Base-by-base conservation (phyloP, 1,140 invertebrate genomes). In the Megathymus violae region DNA sequence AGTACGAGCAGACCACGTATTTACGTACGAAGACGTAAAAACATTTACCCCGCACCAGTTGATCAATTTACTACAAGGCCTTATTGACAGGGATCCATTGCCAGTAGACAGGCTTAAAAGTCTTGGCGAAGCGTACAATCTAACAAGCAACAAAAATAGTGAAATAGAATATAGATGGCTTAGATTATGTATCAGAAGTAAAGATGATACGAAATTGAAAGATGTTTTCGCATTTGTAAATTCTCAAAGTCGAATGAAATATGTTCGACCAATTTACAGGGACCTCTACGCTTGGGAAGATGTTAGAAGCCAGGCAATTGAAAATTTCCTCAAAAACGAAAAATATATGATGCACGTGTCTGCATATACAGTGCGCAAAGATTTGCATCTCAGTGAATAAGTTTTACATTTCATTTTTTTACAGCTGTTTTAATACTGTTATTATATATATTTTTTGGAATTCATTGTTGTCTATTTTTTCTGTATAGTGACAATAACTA, bases 161-260 rank as follows among this genome's bases (percentile, higher is more conserved):
- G 97, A 98, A 92, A 95, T 98, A 51, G 94, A 95, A 58, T 98
- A 92, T 81, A 94, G 95, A 56, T 97, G 97, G 94, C 85, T 98
- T 22, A 93, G 96, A 43, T 81, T 98, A 27, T 94, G 96, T 60
- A 91, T 98, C 0, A 95, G 94, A 80, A 94, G 94, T 4, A 92
- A 93, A 41, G 96, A 96, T 92, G 77, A 93, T 43, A 89, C 93
- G 0, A 93, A 94, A 69, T 89, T 98, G 25, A 80, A 92, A 9
- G 88, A 92, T 22, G 94, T 95, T 5, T 91, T 98, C 14, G 76
- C 94, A 1, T 98, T 98, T 92, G 94, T 97, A 1, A 97, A 95
- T 62, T 92, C 94, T 15, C 94, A 97, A 79, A 97, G 97, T 48
- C 93, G 98, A 62, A 97, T 98, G 96, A 98, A 98, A 81, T 98